Evolutionary conservation across 2,113 vertebrate species (phyloP), one percentile per base, ranked within the genome.

Genomic region (Misgurnus anguillicaudatus): DNA sequence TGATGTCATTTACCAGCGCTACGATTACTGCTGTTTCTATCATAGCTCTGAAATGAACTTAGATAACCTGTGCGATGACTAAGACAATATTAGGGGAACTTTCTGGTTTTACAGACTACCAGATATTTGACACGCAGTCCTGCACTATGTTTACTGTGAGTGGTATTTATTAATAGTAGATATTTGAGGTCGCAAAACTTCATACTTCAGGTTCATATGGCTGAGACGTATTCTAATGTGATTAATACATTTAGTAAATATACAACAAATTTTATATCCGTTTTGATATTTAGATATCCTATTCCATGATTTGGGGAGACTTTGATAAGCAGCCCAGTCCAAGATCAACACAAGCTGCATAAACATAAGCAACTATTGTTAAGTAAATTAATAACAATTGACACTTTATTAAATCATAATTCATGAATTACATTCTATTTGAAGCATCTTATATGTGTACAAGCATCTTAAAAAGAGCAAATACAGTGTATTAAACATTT

Each of bases 381-480:
- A 71, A 71, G 38, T 0, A 19, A 71, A 53, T 53, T 17, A 53
- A 65, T 9, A 9, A 47, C 11, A 39, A 6, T 6, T 19, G 4
- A 21, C 41, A 38, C n/a, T 72, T 72, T 58, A 9, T 72, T 16
- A 3, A 19, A 6, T 42, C 3, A 42, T 41, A 58, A 6, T 11
- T 58, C 58, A 72, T 21, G 53, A 11, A 72, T 60, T 72, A 24
- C 10, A 72, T 72, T 72, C 38, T 17, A 19, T 57, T 71, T 55
- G 4, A 41, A 11, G 5, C 31, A 38, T 57, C 6, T 39, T 6
- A 5, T 51, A 9, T 67, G 42, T 31, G 11, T 48, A 17, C 48
- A 53, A 38, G n/a, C 24, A 62, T 62, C 61, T 39, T 38, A 39
- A 48, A 48, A 21, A 48, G n/a, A 1, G 42, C n/a, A 48, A 42